phyloP scores from a whole-genome alignment of 2,113 vertebrate genomes.

The Cyanoderma ruficeps region DNA sequence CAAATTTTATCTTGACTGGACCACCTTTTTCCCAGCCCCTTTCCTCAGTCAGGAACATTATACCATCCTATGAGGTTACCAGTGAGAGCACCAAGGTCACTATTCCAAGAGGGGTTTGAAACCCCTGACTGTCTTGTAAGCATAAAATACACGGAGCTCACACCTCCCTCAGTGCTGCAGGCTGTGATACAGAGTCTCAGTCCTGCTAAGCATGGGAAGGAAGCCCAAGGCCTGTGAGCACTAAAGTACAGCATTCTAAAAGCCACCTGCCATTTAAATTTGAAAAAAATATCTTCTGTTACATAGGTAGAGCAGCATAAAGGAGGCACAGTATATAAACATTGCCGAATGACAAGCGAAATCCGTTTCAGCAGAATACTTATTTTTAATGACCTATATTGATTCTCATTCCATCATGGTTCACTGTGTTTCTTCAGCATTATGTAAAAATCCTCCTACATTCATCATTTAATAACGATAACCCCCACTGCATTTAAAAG shows the following conservation, averaged over 20 bases:
- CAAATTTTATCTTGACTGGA: not conserved
- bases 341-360: not conserved
- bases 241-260: not conserved
- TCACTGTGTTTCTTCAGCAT: constrained; percentile 1
- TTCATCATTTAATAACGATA: not conserved
- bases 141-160: not conserved
- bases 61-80: not conserved
- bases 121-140: not conserved
- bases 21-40: not conserved
- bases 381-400: not conserved
- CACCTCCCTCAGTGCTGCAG: not conserved
- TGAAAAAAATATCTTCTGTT: not conserved
- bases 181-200: too few relatives aligned
- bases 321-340: not conserved
- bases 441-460: not conserved
- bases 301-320: not conserved
- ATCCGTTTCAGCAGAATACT: not conserved
- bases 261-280: not conserved
- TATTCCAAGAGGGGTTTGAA: not conserved
- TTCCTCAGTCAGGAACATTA: not conserved
- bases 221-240: not conserved
- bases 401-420: not conserved
- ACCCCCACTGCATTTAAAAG: not conserved
- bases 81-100: accelerated
- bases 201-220: not conserved